Conservation (phyloP, 2,797 vertebrate genomes). For the Phoxinus dragarum region DNA sequence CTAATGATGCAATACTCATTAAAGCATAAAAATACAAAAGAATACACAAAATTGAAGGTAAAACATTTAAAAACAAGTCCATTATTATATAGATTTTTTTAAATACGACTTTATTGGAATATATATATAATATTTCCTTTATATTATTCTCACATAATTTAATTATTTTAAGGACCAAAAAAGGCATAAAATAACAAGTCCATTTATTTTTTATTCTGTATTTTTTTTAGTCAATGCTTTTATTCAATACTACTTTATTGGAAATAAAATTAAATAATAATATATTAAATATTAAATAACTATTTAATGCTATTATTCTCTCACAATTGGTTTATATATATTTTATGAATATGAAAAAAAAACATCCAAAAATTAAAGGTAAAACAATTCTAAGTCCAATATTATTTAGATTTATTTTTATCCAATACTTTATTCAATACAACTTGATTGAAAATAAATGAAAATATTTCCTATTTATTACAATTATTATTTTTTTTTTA, state of each 20-base stretch:
- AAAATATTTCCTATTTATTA: no score
- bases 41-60: neutral
- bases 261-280: neutral
- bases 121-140: no score
- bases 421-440: neutral
- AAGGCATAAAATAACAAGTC: neutral
- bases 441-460: no score
- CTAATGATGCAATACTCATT: neutral
- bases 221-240: conserved; percentile 1
- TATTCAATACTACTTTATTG: no score
- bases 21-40: neutral
- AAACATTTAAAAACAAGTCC: neutral
- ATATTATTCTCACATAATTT: neutral
- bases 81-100: no score
- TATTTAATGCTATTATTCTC: neutral
- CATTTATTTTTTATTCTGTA: neutral
- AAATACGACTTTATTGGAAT: neutral
- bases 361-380: neutral
- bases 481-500: no score
- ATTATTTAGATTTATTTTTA: neutral
- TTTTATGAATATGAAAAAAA: neutral
- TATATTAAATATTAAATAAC: neutral
- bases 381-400: neutral
- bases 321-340: neutral
- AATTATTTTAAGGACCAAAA: neutral